Percentiles rank a stretch among this genome's conserved stretches.
phyloP scores from a whole-genome alignment of 1,140 invertebrate species.

The Brachionus manjavacas region DNA sequence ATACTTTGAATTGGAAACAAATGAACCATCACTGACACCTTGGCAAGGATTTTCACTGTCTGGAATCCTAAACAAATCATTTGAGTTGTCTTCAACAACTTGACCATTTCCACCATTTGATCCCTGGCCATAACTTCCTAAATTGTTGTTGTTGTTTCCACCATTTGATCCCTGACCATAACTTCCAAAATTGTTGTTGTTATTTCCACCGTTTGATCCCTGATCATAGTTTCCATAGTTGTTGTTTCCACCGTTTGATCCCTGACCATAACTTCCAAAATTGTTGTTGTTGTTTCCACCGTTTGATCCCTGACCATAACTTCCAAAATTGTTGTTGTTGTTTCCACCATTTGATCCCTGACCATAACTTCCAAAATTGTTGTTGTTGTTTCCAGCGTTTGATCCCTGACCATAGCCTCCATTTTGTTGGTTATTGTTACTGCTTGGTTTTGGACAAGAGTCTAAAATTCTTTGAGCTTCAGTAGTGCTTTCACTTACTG shows the following conservation, averaged over 20 bases:
- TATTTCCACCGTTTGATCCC: background rate
- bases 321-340: background rate
- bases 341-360: background rate
- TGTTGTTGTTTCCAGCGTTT: background rate
- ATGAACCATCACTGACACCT: conserved; percentile 24
- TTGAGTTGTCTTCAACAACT: conserved; percentile 16
- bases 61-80: conserved; percentile 23
- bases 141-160: background rate
- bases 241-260: background rate
- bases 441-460: conserved; percentile 19
- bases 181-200: background rate
- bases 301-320: background rate
- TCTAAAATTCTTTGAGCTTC: conserved; percentile 13
- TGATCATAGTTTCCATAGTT: background rate
- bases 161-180: background rate
- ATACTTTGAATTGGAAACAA: conserved; percentile 4
- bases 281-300: background rate
- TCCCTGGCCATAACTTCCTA: background rate
- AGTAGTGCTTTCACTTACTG: background rate
- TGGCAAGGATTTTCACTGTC: conserved; percentile 24
- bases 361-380: background rate
- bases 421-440: background rate
- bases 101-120: conserved; percentile 10
- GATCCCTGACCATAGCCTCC: background rate
- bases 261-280: background rate